Evolutionary conservation across 2,797 vertebrate genomes (phyloP), one percentile per base, ranked within the genome.

Genomic region (Pseudochirops cupreus): DNA sequence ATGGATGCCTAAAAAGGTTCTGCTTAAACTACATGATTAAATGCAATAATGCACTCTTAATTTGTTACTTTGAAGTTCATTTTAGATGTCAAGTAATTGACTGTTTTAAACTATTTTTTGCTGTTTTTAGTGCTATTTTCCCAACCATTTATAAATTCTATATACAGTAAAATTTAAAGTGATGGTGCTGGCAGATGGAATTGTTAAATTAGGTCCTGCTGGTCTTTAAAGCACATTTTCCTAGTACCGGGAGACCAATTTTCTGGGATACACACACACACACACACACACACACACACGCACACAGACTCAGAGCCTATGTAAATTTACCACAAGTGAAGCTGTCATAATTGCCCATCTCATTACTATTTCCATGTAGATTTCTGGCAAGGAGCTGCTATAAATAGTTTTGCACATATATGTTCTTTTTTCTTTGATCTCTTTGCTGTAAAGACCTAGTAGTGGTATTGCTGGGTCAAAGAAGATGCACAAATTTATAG

Each of bases 1-100:
- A 4, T 91, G 74, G 56, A 91, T 91, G 14, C 62, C 21, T 92
- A 59, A 94, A 95, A 95, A 92, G 33, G 2, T 91, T 93, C 31
- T 87, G 55, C 82, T 82, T 9, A 91, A 92, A 92, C 3, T 29
- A 92, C 33, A 39, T 33, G 52, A 91, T 92, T 91, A 92, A 46
- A 21, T 94, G 3, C 16, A 58, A 55, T 33, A 94, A 33, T 92
- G 12, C 11, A n/a, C 3, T 91, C 90, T 13, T 92, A 92, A 94
- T 62, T 87, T 82, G 1, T 96, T 59, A 87, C 28, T 87, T 18
- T 95, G 54, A 74, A 4, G 21, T 87, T 96, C 24, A 55, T 56
- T 92, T 92, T 94, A 82, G 12, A 87, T 89, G 33, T 56, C 56
- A 89, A 21, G 52, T 91, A 90, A 91, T 29, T 94, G 7, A 56